phyloP scores from a whole-genome alignment of 35 echinoderm and acorn worm genomes.

The Hemicentrotus pulcherrimus region DNA sequence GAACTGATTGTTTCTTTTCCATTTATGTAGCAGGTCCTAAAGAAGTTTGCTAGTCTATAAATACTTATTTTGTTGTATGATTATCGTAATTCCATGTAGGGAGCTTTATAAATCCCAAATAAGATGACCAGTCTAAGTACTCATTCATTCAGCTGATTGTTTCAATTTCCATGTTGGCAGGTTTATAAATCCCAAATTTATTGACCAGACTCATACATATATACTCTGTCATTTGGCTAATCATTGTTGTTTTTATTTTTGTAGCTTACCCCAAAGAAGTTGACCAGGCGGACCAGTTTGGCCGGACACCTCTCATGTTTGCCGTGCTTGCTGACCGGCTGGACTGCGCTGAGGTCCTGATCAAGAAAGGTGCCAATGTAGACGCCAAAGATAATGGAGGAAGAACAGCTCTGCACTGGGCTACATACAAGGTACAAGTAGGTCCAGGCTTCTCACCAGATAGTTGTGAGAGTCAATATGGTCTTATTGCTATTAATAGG shows the following conservation, averaged over 20 bases:
- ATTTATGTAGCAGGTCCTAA: too few relatives aligned
- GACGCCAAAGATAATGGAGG: slow-evolving; percentile 81
- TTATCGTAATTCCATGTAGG: too few relatives aligned
- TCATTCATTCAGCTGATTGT: too few relatives aligned
- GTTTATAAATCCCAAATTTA: neutral
- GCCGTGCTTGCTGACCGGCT: slow-evolving; percentile 86
- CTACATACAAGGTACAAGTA: slow-evolving; percentile 81
- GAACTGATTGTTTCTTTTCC: too few relatives aligned
- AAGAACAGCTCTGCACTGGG: slow-evolving; percentile 94
- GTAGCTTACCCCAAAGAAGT: slow-evolving; percentile 64
- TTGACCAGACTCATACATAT: neutral
- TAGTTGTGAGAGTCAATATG: too few relatives aligned
- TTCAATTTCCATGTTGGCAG: neutral
- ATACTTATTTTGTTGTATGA: too few relatives aligned
- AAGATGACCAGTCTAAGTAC: too few relatives aligned
- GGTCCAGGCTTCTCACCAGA: neutral
- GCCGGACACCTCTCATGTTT: slow-evolving; percentile 89
- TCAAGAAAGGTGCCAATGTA: slow-evolving; percentile 87
- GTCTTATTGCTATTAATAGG: too few relatives aligned
- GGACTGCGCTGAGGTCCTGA: slow-evolving; percentile 90
- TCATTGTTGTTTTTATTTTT: neutral
- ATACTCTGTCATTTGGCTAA: neutral
- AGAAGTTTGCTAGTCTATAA: too few relatives aligned
- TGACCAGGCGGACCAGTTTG: slow-evolving; percentile 82
- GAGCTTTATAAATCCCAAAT: too few relatives aligned